A percentile compares a stretch with the other conserved stretches of the same genome.
phyloP scores from a whole-genome alignment of 2,113 vertebrate species.

The Nannobrachium achirus region DNA sequence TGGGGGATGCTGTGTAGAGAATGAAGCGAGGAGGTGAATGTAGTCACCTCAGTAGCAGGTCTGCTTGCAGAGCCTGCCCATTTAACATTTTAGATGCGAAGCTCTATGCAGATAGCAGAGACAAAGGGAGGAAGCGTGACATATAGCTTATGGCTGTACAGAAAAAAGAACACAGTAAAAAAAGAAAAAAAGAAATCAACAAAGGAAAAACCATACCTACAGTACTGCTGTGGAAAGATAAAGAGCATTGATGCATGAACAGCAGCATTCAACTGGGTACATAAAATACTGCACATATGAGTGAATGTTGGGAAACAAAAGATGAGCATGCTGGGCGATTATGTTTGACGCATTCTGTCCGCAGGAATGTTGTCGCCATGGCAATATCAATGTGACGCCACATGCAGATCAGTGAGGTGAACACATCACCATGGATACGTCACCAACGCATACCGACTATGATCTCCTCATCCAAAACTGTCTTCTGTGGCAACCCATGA shows the following conservation, averaged over 20 bases:
- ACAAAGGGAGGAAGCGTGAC: slow-evolving; percentile 29
- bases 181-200: slow-evolving; percentile 46
- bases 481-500: neutral
- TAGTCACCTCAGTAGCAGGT: slow-evolving; percentile 18
- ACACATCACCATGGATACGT: neutral
- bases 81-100: slow-evolving; percentile 27
- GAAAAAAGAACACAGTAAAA: slow-evolving; percentile 52
- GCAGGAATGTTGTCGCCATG: slow-evolving; percentile 28
- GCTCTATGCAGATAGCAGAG: slow-evolving; percentile 31
- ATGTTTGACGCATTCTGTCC: slow-evolving; percentile 34
- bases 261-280: slow-evolving; percentile 36
- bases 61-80: slow-evolving; percentile 26
- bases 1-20: neutral
- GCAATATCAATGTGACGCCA: slow-evolving; percentile 24
- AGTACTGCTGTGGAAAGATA: slow-evolving; percentile 49
- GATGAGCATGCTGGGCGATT: slow-evolving; percentile 37
- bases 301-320: slow-evolving; percentile 51
- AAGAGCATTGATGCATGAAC: slow-evolving; percentile 44
- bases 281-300: slow-evolving; percentile 31
- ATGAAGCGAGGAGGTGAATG: slow-evolving; percentile 10
- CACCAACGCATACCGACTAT: neutral
- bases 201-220: slow-evolving; percentile 43
- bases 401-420: neutral
- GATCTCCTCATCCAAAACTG: neutral
- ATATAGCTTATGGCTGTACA: slow-evolving; percentile 47